phyloP scores from a whole-genome alignment of 2,888 invertebrate genomes.

The Folsomia candida region DNA sequence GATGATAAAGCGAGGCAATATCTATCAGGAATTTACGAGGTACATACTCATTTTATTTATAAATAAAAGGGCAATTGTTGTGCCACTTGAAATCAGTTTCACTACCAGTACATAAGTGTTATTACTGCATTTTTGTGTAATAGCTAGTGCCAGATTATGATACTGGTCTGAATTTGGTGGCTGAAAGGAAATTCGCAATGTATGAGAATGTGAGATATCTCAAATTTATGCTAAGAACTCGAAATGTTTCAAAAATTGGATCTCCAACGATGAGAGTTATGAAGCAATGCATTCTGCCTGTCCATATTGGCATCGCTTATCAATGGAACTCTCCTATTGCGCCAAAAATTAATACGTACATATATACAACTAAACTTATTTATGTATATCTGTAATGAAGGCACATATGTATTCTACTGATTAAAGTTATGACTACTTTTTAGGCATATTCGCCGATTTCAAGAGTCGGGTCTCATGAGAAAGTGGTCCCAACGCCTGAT shows the following conservation, averaged over 20 bases:
- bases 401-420: neutral
- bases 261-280: slow-evolving; percentile 49
- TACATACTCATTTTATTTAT: too few species aligned
- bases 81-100: too few species aligned
- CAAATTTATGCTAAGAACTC: slow-evolving; percentile 44
- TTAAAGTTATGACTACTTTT: neutral
- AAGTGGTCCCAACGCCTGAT: slow-evolving; percentile 46
- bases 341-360: slow-evolving; percentile 44
- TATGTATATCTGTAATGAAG: too few species aligned
- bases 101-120: neutral
- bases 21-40: slow-evolving; percentile 39
- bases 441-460: slow-evolving; percentile 48
- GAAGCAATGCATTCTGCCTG: slow-evolving; percentile 50
- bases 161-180: slow-evolving; percentile 66
- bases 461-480: slow-evolving; percentile 49
- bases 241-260: slow-evolving; percentile 45
- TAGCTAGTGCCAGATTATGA: slow-evolving; percentile 58
- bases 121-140: neutral
- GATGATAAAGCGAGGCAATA: slow-evolving; percentile 10
- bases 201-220: slow-evolving; percentile 75
- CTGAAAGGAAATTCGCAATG: slow-evolving; percentile 70
- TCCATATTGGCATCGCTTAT: slow-evolving; percentile 50
- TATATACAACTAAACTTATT: neutral
- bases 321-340: slow-evolving; percentile 49
- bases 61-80: too few species aligned